These are phyloP conservation scores for Phenganax marumi DNA, from an alignment of 92 coral and sea anemone genomes.

Conservation along the genomic window DNA sequence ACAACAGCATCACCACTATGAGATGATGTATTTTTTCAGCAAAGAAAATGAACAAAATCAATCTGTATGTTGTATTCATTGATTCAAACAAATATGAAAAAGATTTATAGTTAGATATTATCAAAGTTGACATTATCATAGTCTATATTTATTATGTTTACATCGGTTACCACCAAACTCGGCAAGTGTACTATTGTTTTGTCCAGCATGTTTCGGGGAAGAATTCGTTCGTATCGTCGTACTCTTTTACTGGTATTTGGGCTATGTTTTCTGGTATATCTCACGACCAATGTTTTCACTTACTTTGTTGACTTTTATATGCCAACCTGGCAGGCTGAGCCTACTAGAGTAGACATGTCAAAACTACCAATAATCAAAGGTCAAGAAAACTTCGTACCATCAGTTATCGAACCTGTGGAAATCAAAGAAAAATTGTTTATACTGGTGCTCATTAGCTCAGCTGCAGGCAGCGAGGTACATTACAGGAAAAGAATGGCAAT, in stretches of 20 bases:
- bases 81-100: not conserved
- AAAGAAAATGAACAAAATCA: not conserved
- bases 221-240: constrained; percentile 29
- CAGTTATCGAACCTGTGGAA: constrained; percentile 42
- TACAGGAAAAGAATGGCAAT: constrained; percentile 56
- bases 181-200: not conserved
- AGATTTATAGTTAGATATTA: too few relatives aligned
- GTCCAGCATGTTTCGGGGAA: not conserved
- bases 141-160: too few relatives aligned
- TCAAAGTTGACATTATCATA: too few relatives aligned
- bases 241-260: not conserved
- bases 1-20: too few relatives aligned
- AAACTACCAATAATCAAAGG: not conserved
- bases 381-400: constrained; percentile 13
- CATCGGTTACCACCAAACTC: not conserved
- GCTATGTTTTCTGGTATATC: not conserved
- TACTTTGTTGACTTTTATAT: constrained; percentile 25
- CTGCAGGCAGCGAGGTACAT: constrained; percentile 54
- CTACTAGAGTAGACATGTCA: constrained; percentile 20
- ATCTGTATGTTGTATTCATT: not conserved
- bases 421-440: constrained; percentile 35
- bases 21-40: not conserved
- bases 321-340: constrained; percentile 9
- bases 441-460: constrained; percentile 64
- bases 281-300: not conserved